Conservation (phyloP, 2,888 invertebrate species). For the Stenotaenia linearis region DNA sequence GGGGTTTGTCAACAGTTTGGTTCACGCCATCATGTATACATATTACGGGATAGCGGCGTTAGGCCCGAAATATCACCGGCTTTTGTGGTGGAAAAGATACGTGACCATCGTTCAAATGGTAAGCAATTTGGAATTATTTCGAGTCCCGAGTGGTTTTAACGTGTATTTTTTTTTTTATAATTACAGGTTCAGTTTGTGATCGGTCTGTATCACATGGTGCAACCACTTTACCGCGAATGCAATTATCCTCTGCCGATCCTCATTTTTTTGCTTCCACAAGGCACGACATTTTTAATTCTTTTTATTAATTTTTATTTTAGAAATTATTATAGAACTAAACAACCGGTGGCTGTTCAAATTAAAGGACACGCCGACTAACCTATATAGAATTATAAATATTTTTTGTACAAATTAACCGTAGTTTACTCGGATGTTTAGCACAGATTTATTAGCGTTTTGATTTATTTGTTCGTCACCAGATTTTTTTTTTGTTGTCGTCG, state of each 20-base stretch:
- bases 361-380: background rate
- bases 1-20: conserved; percentile 49
- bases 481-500: no score
- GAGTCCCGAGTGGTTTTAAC: no score
- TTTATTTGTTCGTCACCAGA: no score
- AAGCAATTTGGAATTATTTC: no score
- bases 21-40: conserved; percentile 51
- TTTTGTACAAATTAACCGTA: no score
- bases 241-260: background rate
- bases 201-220: background rate
- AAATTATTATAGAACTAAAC: background rate
- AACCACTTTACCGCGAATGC: background rate
- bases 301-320: background rate
- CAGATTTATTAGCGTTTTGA: no score
- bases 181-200: background rate
- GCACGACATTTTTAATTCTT: background rate
- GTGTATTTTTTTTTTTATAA: conserved; percentile 38
- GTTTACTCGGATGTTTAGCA: no score
- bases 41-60: conserved; percentile 50
- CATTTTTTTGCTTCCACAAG: background rate
- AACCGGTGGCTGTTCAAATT: no score
- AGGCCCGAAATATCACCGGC: conserved; percentile 50
- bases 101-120: conserved; percentile 52
- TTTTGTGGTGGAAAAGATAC: conserved; percentile 52
- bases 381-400: no score